phyloP scores from a whole-genome alignment of 2,888 invertebrate genomes.

The Cantharis flavilabris region DNA sequence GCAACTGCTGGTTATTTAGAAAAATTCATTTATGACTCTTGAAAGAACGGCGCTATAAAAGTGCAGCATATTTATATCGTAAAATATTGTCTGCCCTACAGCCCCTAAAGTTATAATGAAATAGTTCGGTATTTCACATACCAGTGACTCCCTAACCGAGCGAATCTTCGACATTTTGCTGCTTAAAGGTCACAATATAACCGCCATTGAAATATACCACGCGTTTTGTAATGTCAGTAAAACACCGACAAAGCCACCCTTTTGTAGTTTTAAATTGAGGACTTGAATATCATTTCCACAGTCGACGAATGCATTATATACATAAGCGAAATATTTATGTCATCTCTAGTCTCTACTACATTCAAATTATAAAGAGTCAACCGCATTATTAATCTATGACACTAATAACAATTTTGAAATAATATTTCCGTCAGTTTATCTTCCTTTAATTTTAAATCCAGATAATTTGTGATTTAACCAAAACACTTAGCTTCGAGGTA shows the following conservation, averaged over 20 bases:
- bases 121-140: conserved; percentile 37
- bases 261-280: background rate
- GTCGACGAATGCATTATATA: background rate
- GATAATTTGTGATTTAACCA: background rate
- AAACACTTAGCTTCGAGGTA: background rate
- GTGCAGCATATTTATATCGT: conserved; percentile 22
- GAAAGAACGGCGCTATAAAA: background rate
- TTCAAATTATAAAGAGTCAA: background rate
- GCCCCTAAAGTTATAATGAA: conserved; percentile 25
- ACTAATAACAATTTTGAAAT: background rate
- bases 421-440: background rate
- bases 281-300: background rate
- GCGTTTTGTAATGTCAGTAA: conserved; percentile 11
- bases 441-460: background rate
- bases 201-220: conserved; percentile 3
- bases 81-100: conserved; percentile 16
- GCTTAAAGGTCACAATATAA: conserved; percentile 21
- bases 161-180: conserved; percentile 38
- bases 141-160: conserved; percentile 34
- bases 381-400: background rate
- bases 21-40: background rate
- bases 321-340: background rate
- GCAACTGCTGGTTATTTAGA: background rate
- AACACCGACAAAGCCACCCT: conserved; percentile 2
- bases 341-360: background rate